Evolutionary conservation across 2,888 invertebrate species (phyloP).

Genomic region (Halocaridina rubra): DNA sequence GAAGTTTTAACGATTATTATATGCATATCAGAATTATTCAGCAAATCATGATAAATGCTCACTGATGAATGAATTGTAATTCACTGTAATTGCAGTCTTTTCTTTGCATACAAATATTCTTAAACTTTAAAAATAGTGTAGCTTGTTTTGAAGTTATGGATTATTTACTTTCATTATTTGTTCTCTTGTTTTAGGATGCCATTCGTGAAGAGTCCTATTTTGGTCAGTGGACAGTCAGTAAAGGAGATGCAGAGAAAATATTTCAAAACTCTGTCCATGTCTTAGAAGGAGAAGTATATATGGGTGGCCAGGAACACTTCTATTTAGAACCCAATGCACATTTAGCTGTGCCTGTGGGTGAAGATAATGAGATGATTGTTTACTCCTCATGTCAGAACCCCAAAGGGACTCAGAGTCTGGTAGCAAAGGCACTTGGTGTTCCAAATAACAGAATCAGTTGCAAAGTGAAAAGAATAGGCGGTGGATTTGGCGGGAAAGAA

Average conservation of each 20-base stretch:
- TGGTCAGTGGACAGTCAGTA: slow-evolving; percentile 71
- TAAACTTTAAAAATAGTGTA: too few relatives aligned
- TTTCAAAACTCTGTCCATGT: slow-evolving; percentile 79
- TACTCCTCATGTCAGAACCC: slow-evolving; percentile 85
- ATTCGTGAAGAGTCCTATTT: slow-evolving; percentile 14
- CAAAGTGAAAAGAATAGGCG: slow-evolving; percentile 88
- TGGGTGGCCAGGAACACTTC: slow-evolving; percentile 96
- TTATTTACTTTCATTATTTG: too few relatives aligned
- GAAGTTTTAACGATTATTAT: too few relatives aligned
- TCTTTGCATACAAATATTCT: too few relatives aligned
- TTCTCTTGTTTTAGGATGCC: slow-evolving; percentile 5
- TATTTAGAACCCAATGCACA: slow-evolving; percentile 84
- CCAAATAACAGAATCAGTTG: slow-evolving; percentile 78
- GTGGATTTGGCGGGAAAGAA: slow-evolving; percentile 97
- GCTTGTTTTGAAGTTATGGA: too few relatives aligned
- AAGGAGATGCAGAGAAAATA: slow-evolving; percentile 77
- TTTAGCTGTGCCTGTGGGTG: slow-evolving; percentile 71
- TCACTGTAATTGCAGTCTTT: too few relatives aligned
- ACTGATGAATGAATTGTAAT: too few relatives aligned
- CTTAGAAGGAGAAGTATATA: slow-evolving; percentile 80
- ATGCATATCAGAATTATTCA: too few relatives aligned
- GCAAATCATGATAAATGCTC: too few relatives aligned
- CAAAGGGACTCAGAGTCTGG: slow-evolving; percentile 74
- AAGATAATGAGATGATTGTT: slow-evolving; percentile 82
- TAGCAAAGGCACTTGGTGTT: slow-evolving; percentile 78